Percentiles rank a stretch among this genome's conserved stretches.
phyloP scores from a whole-genome alignment of 2,888 invertebrate genomes.

The Achlya flavicornis region DNA sequence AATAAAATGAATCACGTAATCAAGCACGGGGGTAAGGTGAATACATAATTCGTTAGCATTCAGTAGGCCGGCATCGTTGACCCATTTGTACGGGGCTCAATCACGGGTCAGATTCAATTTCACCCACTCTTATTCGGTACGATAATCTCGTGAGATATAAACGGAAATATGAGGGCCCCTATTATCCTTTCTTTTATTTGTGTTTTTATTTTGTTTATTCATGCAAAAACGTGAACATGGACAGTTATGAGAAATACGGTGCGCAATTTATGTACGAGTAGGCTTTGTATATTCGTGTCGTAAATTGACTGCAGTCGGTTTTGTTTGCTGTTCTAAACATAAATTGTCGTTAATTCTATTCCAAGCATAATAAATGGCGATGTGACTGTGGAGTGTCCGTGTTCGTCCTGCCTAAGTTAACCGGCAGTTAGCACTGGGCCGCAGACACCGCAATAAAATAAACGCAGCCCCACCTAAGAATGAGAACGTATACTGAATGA shows the following conservation, averaged over 20 bases:
- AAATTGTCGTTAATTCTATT: conserved; percentile 49
- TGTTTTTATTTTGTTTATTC: conserved; percentile 23
- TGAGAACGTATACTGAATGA: conserved; percentile 46
- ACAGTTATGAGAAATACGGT: conserved; percentile 1
- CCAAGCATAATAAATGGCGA: conserved; percentile 39
- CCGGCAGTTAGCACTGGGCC: conserved; percentile 49
- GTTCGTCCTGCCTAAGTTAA: conserved; percentile 42
- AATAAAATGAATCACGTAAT: conserved; percentile 49
- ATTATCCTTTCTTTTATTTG: conserved; percentile 27
- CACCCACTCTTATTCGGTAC: conserved; percentile 52
- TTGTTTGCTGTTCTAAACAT: conserved; percentile 32
- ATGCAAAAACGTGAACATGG: conserved; percentile 25
- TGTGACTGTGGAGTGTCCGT: conserved; percentile 14
- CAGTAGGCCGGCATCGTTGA: conserved; percentile 37
- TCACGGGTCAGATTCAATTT: conserved; percentile 56
- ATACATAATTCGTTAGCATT: conserved; percentile 50
- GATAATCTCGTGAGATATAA: conserved; percentile 54
- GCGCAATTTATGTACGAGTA: background rate
- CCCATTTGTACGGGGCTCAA: conserved; percentile 43
- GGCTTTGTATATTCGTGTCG: background rate
- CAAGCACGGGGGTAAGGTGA: conserved; percentile 45
- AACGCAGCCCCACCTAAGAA: conserved; percentile 50
- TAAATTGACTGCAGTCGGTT: conserved; percentile 21
- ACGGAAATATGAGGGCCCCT: conserved; percentile 43
- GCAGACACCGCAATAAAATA: conserved; percentile 59